Percentiles rank a stretch among this genome's conserved stretches.
Conservation (phyloP, 1,140 invertebrate genomes). For the Planococcus citri region DNA sequence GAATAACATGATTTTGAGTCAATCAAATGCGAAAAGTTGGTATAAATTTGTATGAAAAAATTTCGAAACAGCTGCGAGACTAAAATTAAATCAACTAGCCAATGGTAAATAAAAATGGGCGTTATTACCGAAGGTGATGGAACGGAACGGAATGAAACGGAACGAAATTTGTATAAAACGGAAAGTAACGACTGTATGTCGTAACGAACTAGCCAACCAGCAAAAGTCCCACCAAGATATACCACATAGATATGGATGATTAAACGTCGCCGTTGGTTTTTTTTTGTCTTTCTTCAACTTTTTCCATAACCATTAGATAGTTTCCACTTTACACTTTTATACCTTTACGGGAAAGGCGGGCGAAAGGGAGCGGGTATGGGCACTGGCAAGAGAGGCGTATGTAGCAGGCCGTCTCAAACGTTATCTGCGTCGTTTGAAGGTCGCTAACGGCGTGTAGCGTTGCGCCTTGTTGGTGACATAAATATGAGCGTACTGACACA, state of each 20-base stretch:
- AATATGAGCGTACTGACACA: not conserved
- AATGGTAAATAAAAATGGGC: not conserved
- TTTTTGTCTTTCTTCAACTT: not conserved
- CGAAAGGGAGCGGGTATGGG: not conserved
- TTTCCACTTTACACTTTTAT: not conserved
- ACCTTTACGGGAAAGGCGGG: not conserved
- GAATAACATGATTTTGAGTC: no score
- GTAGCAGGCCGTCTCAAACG: not conserved
- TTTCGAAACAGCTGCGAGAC: no score
- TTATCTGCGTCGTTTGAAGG: slow-evolving; percentile 6
- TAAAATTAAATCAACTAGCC: no score
- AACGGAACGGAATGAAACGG: slow-evolving; percentile 5
- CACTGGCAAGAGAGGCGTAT: no score
- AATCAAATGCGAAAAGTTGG: no score
- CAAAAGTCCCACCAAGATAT: not conserved
- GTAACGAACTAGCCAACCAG: slow-evolving; percentile 1
- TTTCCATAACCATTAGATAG: not conserved
- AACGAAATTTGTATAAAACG: not conserved
- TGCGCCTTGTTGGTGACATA: not conserved
- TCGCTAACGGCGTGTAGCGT: not conserved
- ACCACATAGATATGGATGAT: not conserved
- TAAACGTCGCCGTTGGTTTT: not conserved
- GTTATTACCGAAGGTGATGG: not conserved
- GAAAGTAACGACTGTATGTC: not conserved
- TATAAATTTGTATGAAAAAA: no score